A percentile compares a stretch with the other conserved stretches of the same genome.
These are phyloP conservation scores for Orthonyx spaldingii DNA, from an alignment of 2,113 vertebrate genomes.

Conservation along the genomic window DNA sequence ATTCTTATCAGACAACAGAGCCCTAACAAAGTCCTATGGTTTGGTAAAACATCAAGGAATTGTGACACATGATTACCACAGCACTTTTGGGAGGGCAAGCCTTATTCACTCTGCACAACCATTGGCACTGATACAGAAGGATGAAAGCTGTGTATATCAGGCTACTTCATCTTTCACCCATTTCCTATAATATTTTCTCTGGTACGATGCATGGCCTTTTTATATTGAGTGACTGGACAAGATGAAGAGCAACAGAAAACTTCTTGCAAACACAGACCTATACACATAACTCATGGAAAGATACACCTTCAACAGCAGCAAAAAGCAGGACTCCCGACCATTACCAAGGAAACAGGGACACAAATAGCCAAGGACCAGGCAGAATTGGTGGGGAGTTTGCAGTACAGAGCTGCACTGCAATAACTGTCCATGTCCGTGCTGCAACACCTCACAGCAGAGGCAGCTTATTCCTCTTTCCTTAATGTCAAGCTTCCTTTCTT, in stretches of 20 bases:
- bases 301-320: neutral
- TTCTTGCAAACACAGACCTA: neutral
- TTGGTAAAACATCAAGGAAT: neutral
- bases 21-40: neutral
- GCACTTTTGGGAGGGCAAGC: neutral
- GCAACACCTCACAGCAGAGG: fast-evolving
- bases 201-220: neutral
- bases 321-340: neutral
- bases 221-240: neutral
- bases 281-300: neutral
- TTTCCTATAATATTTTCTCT: neutral
- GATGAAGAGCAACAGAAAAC: neutral
- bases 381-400: neutral
- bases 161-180: neutral
- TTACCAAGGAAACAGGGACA: neutral
- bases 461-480: neutral
- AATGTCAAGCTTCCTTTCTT: neutral
- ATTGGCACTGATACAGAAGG: neutral
- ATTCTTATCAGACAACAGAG: neutral
- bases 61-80: neutral
- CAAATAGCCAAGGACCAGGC: neutral
- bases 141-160: neutral
- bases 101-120: neutral
- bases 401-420: neutral
- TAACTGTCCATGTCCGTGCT: neutral